These are phyloP conservation scores for Acanthornis magna DNA, from an alignment of 2,797 vertebrate genomes.

Conservation along the genomic window DNA sequence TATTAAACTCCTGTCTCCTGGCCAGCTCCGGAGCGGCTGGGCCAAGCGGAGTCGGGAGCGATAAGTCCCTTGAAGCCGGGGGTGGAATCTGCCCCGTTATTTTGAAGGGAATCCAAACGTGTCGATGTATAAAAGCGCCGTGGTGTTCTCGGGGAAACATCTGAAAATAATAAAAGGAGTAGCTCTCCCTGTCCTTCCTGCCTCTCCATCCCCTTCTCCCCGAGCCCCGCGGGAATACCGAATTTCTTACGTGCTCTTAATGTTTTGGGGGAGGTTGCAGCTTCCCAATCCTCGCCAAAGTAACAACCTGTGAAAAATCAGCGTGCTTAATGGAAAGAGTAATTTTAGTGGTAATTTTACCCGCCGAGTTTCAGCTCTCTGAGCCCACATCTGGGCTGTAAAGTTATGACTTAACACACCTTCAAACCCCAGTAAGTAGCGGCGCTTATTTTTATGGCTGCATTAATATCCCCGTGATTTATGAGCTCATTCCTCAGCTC, in stretches of 20 bases:
- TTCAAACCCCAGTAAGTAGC: constrained; percentile 11
- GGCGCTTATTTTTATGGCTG: background rate
- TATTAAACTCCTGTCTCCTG: constrained; percentile 8
- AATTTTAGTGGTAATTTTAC: background rate
- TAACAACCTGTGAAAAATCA: background rate
- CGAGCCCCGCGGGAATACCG: background rate
- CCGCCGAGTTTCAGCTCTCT: background rate
- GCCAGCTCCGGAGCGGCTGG: background rate
- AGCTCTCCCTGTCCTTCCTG: constrained; percentile 28
- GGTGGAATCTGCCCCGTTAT: background rate
- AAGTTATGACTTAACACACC: constrained; percentile 22
- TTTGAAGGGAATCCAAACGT: background rate
- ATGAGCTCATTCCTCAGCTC: background rate
- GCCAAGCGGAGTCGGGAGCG: background rate
- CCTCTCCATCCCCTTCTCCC: background rate
- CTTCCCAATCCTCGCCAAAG: background rate
- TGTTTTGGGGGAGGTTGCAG: background rate
- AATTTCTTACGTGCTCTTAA: accelerated
- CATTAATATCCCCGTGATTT: background rate
- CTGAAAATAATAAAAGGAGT: constrained; percentile 46
- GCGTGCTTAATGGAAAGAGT: background rate
- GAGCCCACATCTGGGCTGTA: background rate
- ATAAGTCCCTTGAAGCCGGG: background rate
- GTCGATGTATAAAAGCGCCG: background rate
- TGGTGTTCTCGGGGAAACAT: constrained; percentile 8